Evolutionary conservation across 2,888 invertebrate genomes (phyloP).

Genomic region (Cylindroiulus punctatus): DNA sequence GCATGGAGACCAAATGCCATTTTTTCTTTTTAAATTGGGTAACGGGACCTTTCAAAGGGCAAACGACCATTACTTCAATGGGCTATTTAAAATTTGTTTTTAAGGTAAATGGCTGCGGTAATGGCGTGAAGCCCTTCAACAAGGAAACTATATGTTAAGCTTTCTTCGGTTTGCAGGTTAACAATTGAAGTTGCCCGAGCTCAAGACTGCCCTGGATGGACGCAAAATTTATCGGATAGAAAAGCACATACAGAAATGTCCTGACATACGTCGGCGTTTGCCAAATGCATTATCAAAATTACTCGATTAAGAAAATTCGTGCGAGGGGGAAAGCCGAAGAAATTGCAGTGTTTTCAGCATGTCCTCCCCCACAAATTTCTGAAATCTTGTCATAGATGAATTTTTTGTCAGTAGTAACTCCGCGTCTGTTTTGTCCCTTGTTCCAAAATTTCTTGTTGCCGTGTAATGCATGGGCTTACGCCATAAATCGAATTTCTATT

Average conservation of each 20-base stretch:
- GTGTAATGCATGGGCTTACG: slow-evolving; percentile 6
- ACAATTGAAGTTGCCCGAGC: slow-evolving; percentile 25
- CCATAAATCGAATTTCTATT: slow-evolving; percentile 17
- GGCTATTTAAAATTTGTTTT: slow-evolving; percentile 46
- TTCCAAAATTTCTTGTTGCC: neutral
- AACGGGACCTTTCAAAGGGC: neutral
- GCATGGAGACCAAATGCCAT: neutral
- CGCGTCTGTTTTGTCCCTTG: neutral
- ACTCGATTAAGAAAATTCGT: neutral
- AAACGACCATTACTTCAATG: slow-evolving; percentile 14
- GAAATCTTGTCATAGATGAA: neutral
- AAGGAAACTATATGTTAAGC: slow-evolving; percentile 51
- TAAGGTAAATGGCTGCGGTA: slow-evolving; percentile 47
- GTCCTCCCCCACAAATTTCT: neutral
- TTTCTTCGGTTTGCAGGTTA: slow-evolving; percentile 44
- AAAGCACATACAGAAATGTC: neutral
- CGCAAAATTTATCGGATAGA: slow-evolving; percentile 29
- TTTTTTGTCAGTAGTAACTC: neutral
- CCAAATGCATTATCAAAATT: neutral
- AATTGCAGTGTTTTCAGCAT: neutral
- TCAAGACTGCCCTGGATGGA: slow-evolving; percentile 32
- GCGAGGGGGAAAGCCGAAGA: neutral
- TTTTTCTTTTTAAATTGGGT: neutral
- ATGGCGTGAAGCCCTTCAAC: slow-evolving; percentile 9
- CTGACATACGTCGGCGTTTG: neutral